phyloP scores from a whole-genome alignment of 2,797 vertebrate genomes.

The Myotis daubentonii region DNA sequence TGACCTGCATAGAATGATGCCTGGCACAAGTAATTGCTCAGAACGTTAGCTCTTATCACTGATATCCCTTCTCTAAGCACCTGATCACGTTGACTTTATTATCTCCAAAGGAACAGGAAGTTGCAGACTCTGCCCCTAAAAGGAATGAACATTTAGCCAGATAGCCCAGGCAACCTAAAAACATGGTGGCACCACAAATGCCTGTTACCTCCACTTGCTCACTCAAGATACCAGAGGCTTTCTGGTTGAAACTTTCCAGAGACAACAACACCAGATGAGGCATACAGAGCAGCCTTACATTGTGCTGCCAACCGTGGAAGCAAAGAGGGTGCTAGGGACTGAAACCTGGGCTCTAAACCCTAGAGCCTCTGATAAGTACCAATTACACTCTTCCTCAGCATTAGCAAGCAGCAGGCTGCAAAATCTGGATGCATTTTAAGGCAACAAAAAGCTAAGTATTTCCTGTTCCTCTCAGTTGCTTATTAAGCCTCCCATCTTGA shows the following conservation, averaged over 20 bases:
- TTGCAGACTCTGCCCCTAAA: background rate
- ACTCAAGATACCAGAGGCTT: conserved; percentile 3
- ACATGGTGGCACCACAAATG: background rate
- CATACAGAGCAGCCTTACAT: background rate
- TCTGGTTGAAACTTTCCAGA: conserved; percentile 20
- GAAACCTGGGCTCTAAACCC: background rate
- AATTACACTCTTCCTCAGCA: background rate
- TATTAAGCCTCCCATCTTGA: conserved; percentile 57
- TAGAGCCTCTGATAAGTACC: background rate
- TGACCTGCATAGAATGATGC: background rate
- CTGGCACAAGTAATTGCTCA: background rate
- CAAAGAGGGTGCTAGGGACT: background rate
- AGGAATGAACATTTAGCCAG: background rate
- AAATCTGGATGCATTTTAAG: background rate
- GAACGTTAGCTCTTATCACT: background rate
- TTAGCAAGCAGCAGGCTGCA: background rate
- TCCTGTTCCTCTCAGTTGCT: conserved; percentile 57
- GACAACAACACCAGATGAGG: background rate
- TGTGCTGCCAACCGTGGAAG: background rate
- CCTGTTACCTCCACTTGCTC: background rate
- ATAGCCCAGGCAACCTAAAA: background rate
- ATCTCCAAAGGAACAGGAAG: background rate
- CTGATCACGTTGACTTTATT: background rate
- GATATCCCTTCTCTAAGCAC: background rate
- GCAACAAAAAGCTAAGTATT: conserved; percentile 55